Percentiles rank a stretch among this genome's conserved stretches.
These are phyloP conservation scores for Speoplatyrhinus poulsoni DNA, from an alignment of 2,113 vertebrate genomes.

Conservation along the genomic window DNA sequence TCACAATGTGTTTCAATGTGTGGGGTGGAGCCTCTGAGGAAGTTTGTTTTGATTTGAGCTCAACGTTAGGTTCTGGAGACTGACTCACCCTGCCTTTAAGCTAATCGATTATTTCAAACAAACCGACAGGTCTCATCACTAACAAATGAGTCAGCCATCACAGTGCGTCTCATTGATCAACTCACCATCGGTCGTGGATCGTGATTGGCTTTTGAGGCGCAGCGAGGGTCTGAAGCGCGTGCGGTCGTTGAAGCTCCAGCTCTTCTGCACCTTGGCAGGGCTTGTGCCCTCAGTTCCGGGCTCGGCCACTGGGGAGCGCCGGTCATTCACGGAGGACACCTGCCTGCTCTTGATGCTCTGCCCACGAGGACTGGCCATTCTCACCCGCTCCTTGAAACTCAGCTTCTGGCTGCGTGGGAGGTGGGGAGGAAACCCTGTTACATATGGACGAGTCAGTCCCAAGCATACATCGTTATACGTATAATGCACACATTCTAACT, in stretches of 20 bases:
- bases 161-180: not conserved
- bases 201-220: conserved; percentile 92
- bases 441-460: too few species aligned
- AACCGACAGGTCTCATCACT: too few species aligned
- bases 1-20: too few species aligned
- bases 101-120: too few species aligned
- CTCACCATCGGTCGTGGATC: conserved; percentile 86
- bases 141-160: not conserved
- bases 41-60: too few species aligned
- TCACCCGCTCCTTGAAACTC: conserved; percentile 93
- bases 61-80: too few species aligned
- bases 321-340: conserved; percentile 85
- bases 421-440: not conserved
- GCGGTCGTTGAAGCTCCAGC: conserved; percentile 98
- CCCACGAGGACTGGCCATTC: conserved; percentile 95
- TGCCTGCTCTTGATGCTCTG: conserved; percentile 93
- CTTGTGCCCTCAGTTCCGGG: conserved; percentile 84
- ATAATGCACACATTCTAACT: not conserved
- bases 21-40: too few species aligned
- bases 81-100: too few species aligned
- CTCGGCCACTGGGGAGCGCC: conserved; percentile 87
- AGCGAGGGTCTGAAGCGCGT: conserved; percentile 93
- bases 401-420: conserved; percentile 86
- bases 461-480: too few species aligned
- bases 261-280: conserved; percentile 96